Base-by-base conservation (phyloP, 2,888 invertebrate species). In the Drosophila diplacantha region DNA sequence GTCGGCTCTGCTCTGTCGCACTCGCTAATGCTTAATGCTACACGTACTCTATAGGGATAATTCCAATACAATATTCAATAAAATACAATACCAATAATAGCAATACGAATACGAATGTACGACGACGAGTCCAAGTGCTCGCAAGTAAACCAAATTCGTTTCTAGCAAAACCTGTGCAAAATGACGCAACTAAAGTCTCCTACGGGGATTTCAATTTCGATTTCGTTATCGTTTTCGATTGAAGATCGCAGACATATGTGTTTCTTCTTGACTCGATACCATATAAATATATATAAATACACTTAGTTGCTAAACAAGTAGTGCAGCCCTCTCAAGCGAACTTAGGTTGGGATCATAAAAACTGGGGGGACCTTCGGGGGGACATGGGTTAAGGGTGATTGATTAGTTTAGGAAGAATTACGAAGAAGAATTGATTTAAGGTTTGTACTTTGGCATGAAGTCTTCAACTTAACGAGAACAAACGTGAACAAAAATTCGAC, bases 121-220 rank as follows among this genome's bases (percentile, higher is more conserved):
- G 26, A 65, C 18, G 50, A 52, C 32, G 38, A 38, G 37, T 18
- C 12, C 18, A 14, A 20, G n/a, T 24, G 39, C 39, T 49, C 51
- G 53, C 74, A 69, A 63, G 47, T 63, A 74, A 69, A 69, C 65
- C 78, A 82, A 85, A 85, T 87, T 87, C 87, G 87, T 87, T 87
- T 87, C 86, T 81, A 86, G 85, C 85, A 87, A 87, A 87, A 87
- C 87, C 87, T 85, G 71, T 71, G 60, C 49, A 49, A 61, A 60
- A 61, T 60, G 26, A 49, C 61, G 39, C 39, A 39, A 22, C 53
- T 49, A 58, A 58, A 31, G 16, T 46, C 47, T 31, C n/a, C 41
- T 58, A 35, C 56, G 43, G 46, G 32, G 26, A 22, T 55, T 31
- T 29, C 37, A 24, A 14, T 20, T 35, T 18, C 38, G 20, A 16